Evolutionary conservation across 2,113 vertebrate genomes (phyloP).

Genomic region (Odocoileus hemionus): DNA sequence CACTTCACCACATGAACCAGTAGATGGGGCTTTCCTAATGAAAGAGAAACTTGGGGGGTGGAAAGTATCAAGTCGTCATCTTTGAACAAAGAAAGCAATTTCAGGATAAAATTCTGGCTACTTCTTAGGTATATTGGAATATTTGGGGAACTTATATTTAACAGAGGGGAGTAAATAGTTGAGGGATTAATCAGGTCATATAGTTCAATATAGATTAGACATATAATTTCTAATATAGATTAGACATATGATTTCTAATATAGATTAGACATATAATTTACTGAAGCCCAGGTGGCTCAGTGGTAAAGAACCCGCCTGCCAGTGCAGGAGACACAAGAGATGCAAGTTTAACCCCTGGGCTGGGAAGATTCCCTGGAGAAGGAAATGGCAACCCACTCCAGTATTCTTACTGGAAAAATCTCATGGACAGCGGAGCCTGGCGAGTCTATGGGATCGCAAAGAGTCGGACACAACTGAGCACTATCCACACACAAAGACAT

Average conservation of each 20-base stretch:
- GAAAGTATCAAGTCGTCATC: not conserved
- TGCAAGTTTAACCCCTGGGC: not conserved
- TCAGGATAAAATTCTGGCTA: not conserved
- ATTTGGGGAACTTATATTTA: not conserved
- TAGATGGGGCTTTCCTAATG: conserved; percentile 53
- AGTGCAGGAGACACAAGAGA: not conserved
- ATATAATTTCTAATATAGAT: not conserved
- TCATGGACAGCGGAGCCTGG: not conserved
- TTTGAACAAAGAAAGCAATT: not conserved
- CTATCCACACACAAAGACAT: not conserved
- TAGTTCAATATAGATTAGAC: not conserved
- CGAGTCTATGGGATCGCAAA: not conserved
- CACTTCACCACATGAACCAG: conserved; percentile 39
- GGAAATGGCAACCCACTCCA: not conserved
- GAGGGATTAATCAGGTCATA: not conserved
- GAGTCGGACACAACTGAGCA: not conserved
- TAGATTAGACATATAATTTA: not conserved
- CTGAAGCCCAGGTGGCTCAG: not conserved
- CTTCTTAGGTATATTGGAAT: not conserved
- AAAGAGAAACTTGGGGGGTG: not conserved
- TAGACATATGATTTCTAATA: not conserved
- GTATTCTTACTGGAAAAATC: not conserved
- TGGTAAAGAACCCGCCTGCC: not conserved
- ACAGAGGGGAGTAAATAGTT: not conserved
- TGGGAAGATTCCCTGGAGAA: not conserved